Conservation (phyloP, 2,113 vertebrate species). For the Apeltes quadracus region DNA sequence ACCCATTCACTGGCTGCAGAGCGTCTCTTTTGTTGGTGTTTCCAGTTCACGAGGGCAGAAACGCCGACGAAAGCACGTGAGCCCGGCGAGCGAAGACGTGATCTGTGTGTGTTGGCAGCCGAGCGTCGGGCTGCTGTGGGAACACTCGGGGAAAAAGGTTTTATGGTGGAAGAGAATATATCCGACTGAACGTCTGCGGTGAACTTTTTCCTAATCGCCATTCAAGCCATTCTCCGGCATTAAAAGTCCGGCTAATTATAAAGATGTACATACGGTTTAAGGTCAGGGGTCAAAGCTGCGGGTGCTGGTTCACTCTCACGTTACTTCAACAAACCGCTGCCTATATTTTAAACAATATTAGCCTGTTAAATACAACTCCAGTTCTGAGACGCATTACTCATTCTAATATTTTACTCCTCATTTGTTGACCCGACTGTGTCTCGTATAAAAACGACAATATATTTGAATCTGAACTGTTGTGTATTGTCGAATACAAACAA, state of each 20-base stretch:
- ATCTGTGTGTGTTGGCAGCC: conserved; percentile 3
- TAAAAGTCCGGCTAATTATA: not conserved
- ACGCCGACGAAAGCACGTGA: not conserved
- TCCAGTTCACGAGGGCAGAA: not conserved
- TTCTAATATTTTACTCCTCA: not conserved
- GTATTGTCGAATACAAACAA: not conserved
- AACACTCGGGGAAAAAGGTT: not conserved
- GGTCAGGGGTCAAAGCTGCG: not conserved
- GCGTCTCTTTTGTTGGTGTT: conserved; percentile 4
- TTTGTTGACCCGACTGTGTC: not conserved
- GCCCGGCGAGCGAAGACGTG: not conserved
- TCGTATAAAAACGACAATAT: not conserved
- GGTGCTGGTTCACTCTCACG: not conserved
- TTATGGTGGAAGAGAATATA: too few species aligned
- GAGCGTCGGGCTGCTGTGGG: not conserved
- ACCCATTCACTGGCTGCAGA: not conserved
- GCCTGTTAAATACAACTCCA: not conserved
- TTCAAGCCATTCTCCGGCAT: not conserved
- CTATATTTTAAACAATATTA: not conserved
- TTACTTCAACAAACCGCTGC: not conserved
- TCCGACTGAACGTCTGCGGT: not conserved
- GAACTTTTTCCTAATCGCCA: not conserved
- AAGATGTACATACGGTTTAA: not conserved
- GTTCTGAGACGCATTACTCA: not conserved
- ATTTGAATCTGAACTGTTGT: not conserved